Evolutionary conservation across 2,888 invertebrate genomes (phyloP).

Genomic region (Cheilosia pagana): DNA sequence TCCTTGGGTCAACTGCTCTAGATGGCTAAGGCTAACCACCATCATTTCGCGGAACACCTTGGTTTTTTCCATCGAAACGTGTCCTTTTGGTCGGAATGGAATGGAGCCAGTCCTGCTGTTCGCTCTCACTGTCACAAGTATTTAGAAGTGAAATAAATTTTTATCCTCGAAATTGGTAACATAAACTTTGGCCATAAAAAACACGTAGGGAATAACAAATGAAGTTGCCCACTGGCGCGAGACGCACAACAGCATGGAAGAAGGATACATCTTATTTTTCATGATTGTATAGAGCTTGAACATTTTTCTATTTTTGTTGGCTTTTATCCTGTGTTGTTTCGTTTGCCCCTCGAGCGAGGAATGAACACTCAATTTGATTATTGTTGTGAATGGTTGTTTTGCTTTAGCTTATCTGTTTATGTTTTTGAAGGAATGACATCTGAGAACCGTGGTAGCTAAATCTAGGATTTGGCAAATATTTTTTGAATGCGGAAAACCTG

Average conservation of each 20-base stretch:
- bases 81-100: not conserved
- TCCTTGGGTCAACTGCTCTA: constrained; percentile 12
- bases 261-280: constrained; percentile 50
- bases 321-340: not conserved
- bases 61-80: not conserved
- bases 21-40: constrained; percentile 45
- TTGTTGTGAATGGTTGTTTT: constrained; percentile 65
- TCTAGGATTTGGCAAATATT: constrained; percentile 43
- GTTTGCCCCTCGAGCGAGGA: constrained; percentile 42
- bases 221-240: constrained; percentile 54
- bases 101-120: not conserved
- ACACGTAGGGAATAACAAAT: constrained; percentile 72
- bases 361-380: constrained; percentile 74
- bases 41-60: constrained; percentile 44
- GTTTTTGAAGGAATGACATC: constrained; percentile 32
- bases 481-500: constrained; percentile 11
- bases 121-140: constrained; percentile 66
- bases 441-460: constrained; percentile 15
- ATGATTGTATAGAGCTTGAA: constrained; percentile 39
- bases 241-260: constrained; percentile 1
- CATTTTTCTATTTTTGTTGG: not conserved
- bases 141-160: constrained; percentile 73
- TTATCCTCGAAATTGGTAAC: constrained; percentile 74
- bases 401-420: constrained; percentile 41
- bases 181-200: constrained; percentile 73